These are phyloP conservation scores for Megaustenia siamemsis DNA, from an alignment of 2,888 invertebrate genomes.

Conservation along the genomic window DNA sequence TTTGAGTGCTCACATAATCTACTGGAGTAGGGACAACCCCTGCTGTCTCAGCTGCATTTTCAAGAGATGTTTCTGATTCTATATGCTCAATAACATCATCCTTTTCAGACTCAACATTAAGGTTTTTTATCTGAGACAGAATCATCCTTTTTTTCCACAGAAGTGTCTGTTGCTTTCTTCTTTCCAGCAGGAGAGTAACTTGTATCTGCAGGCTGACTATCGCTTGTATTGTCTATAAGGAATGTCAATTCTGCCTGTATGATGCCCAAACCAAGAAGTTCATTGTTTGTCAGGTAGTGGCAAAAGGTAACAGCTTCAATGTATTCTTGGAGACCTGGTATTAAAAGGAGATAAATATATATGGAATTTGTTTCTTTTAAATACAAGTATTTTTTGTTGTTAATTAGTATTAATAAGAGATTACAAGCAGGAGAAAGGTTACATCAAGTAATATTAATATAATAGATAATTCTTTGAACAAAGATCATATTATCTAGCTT, in stretches of 20 bases:
- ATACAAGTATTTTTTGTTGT: neutral
- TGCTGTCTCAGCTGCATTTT: neutral
- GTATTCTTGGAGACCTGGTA: slow-evolving; percentile 86
- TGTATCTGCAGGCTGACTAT: neutral
- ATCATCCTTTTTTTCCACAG: neutral
- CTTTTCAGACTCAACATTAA: neutral
- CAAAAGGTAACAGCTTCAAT: slow-evolving; percentile 91
- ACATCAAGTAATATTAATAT: neutral
- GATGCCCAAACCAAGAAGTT: slow-evolving; percentile 84
- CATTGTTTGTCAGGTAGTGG: slow-evolving; percentile 84
- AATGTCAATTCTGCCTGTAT: slow-evolving; percentile 78
- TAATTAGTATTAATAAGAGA: neutral
- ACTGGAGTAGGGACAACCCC: neutral
- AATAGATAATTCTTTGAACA: too few relatives aligned
- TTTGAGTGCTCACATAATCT: slow-evolving; percentile 1
- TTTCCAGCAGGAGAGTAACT: neutral
- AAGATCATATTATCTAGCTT: too few relatives aligned
- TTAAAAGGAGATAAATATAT: neutral
- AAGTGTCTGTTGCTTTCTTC: neutral
- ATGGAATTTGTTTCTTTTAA: neutral
- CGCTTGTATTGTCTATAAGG: neutral
- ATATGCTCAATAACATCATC: neutral
- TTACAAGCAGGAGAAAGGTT: neutral
- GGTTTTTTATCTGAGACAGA: neutral
- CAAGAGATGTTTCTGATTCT: slow-evolving; percentile 7